phyloP scores from a whole-genome alignment of 2,888 invertebrate species.

The Gryllus longicercus region DNA sequence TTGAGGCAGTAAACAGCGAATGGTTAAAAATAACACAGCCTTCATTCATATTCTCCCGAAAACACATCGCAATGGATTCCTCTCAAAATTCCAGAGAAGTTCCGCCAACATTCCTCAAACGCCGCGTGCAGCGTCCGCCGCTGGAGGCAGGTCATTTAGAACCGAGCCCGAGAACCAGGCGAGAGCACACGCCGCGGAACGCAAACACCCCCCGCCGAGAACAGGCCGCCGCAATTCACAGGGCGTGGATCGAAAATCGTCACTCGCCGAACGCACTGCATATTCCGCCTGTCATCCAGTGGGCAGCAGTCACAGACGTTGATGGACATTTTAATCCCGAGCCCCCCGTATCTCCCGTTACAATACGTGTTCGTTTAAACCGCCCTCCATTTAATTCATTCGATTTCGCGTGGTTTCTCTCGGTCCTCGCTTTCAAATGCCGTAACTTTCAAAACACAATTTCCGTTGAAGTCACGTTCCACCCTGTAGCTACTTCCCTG shows the following conservation, averaged over 20 bases:
- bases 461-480: too few species aligned
- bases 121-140: not conserved
- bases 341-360: not conserved
- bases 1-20: too few species aligned
- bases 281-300: not conserved
- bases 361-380: not conserved
- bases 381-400: not conserved
- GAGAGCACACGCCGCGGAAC: not conserved
- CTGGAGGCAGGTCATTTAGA: not conserved
- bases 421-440: too few species aligned
- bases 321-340: constrained; percentile 17
- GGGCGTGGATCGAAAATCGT: too few species aligned
- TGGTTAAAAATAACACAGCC: too few species aligned
- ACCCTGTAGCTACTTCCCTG: too few species aligned
- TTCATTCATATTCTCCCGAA: too few species aligned
- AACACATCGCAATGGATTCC: too few species aligned
- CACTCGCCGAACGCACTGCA: not conserved
- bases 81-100: too few species aligned
- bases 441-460: too few species aligned
- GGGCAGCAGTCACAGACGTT: not conserved
- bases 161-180: not conserved
- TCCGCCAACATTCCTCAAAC: not conserved
- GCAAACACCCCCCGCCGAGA: not conserved
- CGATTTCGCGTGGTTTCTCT: too few species aligned
- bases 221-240: too few species aligned